Percentiles rank a stretch among this genome's conserved stretches.
Conservation (phyloP, 1,140 invertebrate species). For the Danaus melanippus region DNA sequence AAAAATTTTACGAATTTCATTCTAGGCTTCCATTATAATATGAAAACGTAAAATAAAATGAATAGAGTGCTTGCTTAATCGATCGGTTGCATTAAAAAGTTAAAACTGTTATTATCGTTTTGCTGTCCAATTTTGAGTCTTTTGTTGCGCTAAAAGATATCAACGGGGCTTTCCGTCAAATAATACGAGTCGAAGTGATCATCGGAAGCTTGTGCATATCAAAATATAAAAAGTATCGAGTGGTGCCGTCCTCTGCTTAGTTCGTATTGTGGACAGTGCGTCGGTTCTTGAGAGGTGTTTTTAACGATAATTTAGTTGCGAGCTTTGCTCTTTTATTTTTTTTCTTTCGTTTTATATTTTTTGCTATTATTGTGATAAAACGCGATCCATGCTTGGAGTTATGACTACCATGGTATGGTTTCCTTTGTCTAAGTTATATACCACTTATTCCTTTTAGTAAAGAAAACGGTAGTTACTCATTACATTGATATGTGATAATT, state of each 20-base stretch:
- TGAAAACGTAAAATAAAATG: slow-evolving; percentile 35
- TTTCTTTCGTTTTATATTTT: slow-evolving; percentile 49
- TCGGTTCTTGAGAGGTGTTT: slow-evolving; percentile 56
- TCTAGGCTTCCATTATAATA: slow-evolving; percentile 32
- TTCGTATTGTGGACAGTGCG: slow-evolving; percentile 60
- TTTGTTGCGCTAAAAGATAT: slow-evolving; percentile 49
- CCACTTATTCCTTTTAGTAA: slow-evolving; percentile 51
- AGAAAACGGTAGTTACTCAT: slow-evolving; percentile 44
- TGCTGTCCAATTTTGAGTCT: slow-evolving; percentile 50
- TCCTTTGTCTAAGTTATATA: slow-evolving; percentile 67
- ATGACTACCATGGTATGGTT: slow-evolving; percentile 73
- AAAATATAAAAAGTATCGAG: slow-evolving; percentile 36
- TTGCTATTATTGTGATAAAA: slow-evolving; percentile 65
- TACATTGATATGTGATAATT: slow-evolving; percentile 32
- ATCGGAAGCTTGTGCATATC: slow-evolving; percentile 31
- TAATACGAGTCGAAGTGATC: slow-evolving; percentile 36
- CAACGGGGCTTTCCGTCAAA: slow-evolving; percentile 31
- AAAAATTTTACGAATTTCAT: slow-evolving; percentile 28
- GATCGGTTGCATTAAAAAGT: slow-evolving; percentile 66
- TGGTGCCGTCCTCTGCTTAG: slow-evolving; percentile 65
- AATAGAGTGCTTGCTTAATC: slow-evolving; percentile 55
- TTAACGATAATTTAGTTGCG: slow-evolving; percentile 53
- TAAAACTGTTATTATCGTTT: slow-evolving; percentile 60
- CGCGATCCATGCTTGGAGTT: slow-evolving; percentile 71
- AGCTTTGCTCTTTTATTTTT: slow-evolving; percentile 53